phyloP scores from a whole-genome alignment of 2,888 invertebrate genomes.

The Drosophila anomelani region DNA sequence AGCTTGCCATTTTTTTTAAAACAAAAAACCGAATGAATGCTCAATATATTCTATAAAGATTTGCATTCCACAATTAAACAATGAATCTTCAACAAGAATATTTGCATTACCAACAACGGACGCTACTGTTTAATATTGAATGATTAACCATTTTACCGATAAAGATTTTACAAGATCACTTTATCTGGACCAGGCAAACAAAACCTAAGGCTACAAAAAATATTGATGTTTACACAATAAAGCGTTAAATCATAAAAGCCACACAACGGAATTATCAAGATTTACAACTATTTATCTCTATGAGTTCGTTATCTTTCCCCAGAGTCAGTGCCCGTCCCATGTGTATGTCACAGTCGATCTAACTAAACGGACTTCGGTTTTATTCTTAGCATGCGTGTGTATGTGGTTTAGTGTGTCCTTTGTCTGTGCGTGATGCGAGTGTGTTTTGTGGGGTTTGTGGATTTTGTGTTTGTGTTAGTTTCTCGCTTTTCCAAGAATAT shows the following conservation, averaged over 20 bases:
- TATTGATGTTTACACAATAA: neutral
- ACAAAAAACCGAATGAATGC: neutral
- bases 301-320: neutral
- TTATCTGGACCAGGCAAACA: neutral
- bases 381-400: slow-evolving; percentile 14
- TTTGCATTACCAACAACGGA: neutral
- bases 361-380: slow-evolving; percentile 12
- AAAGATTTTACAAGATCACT: neutral
- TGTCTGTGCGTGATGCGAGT: slow-evolving; percentile 4
- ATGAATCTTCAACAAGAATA: neutral
- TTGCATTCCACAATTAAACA: neutral
- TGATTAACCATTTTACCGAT: neutral
- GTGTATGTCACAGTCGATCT: too few relatives aligned
- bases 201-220: neutral
- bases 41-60: neutral
- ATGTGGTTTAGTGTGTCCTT: neutral
- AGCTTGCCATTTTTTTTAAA: neutral
- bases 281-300: neutral
- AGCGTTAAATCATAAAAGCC: neutral
- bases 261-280: neutral
- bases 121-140: neutral
- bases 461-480: slow-evolving; percentile 5
- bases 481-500: slow-evolving; percentile 6
- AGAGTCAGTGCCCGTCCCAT: too few relatives aligned
- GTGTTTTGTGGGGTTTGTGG: slow-evolving; percentile 6